Evolutionary conservation across 2,888 invertebrate genomes (phyloP).

Genomic region (Macrosiphum euphorbiae): DNA sequence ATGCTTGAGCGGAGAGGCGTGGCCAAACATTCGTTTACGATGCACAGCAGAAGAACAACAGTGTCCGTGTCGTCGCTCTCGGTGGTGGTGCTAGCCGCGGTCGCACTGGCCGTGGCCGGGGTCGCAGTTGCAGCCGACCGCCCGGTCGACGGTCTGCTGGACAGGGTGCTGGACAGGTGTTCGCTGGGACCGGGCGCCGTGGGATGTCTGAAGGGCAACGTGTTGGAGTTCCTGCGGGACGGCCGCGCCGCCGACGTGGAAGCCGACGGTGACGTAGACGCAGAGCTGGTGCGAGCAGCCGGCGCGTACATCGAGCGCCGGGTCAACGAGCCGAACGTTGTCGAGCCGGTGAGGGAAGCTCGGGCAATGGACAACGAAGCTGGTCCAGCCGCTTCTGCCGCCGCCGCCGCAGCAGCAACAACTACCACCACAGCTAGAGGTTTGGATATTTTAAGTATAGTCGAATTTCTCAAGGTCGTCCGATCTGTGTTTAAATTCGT

Average conservation of each 20-base stretch:
- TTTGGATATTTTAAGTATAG: constrained; percentile 49
- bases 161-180: constrained; percentile 79
- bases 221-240: constrained; percentile 79
- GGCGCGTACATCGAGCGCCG: background rate
- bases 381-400: background rate
- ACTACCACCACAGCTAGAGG: constrained; percentile 60
- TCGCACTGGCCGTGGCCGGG: background rate
- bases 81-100: background rate
- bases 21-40: constrained; percentile 62
- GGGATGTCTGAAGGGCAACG: constrained; percentile 72
- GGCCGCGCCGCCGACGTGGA: constrained; percentile 70
- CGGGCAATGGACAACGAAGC: constrained; percentile 63
- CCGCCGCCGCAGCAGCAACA: background rate
- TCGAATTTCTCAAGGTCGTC: constrained; percentile 26
- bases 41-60: constrained; percentile 10
- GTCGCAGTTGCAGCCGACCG: background rate
- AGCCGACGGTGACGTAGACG: constrained; percentile 62
- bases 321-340: constrained; percentile 70
- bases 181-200: constrained; percentile 49
- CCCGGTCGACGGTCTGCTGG: constrained; percentile 72
- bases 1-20: constrained; percentile 47
- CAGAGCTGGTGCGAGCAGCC: constrained; percentile 30
- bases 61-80: constrained; percentile 10
- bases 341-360: background rate
- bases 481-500: constrained; percentile 26